These are phyloP conservation scores for Harpagifer antarcticus DNA, from an alignment of 2,797 vertebrate genomes.

Conservation along the genomic window DNA sequence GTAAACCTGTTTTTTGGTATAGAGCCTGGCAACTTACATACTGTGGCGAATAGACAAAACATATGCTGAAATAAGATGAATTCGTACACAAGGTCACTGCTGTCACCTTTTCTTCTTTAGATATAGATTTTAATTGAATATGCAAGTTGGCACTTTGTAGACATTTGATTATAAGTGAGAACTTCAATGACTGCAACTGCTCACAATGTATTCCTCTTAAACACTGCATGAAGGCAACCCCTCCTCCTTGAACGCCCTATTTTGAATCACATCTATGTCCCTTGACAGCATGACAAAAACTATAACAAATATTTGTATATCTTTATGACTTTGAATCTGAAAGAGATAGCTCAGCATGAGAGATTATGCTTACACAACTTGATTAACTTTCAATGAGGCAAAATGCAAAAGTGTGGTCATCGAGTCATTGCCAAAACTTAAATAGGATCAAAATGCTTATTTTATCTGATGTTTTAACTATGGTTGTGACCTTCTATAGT, in stretches of 20 bases:
- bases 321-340: constrained; percentile 45
- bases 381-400: constrained; percentile 68
- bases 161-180: not conserved
- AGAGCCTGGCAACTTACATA: not conserved
- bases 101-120: not conserved
- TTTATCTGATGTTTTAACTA: not conserved
- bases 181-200: not conserved
- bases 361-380: constrained; percentile 44
- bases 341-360: constrained; percentile 55
- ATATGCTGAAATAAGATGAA: not conserved
- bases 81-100: not conserved
- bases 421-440: not conserved
- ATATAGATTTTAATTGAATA: not conserved
- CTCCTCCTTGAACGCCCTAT: constrained; percentile 1
- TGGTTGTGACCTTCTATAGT: not conserved
- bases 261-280: constrained; percentile 14
- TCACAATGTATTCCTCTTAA: not conserved
- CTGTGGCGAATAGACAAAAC: not conserved
- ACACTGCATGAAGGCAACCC: not conserved
- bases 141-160: not conserved
- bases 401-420: constrained; percentile 44
- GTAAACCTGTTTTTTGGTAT: not conserved
- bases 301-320: constrained; percentile 46
- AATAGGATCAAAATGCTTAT: not conserved
- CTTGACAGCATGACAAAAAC: constrained; percentile 10